A percentile compares a stretch with the other conserved stretches of the same genome.
phyloP scores from a whole-genome alignment of 2,113 vertebrate genomes.

The Tachuris rubrigastra region DNA sequence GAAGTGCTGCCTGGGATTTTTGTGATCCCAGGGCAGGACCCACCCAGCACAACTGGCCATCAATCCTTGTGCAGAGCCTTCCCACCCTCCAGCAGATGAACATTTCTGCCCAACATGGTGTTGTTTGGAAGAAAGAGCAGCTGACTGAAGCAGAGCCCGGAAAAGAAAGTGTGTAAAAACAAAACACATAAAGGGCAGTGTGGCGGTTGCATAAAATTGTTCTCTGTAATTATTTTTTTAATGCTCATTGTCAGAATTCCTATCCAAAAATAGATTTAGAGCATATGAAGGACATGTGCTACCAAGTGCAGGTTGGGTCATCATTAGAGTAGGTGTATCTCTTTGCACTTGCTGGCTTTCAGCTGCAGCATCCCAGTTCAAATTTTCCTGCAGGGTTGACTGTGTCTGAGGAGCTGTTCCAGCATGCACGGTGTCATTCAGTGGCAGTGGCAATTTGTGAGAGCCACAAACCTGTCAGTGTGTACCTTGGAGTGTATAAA shows the following conservation, averaged over 20 bases:
- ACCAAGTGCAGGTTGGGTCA: background rate
- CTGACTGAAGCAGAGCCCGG: background rate
- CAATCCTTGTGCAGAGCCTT: background rate
- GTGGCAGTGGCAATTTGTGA: background rate
- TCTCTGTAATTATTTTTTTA: accelerated
- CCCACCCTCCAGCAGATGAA: accelerated
- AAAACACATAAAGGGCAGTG: background rate
- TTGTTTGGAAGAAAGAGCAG: background rate
- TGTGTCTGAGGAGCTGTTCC: background rate
- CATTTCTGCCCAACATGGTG: background rate
- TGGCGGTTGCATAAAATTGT: background rate
- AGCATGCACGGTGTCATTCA: background rate
- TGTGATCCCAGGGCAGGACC: background rate
- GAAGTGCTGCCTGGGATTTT: background rate
- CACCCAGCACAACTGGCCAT: background rate
- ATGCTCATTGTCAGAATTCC: background rate
- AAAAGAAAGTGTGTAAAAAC: background rate
- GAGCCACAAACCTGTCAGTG: background rate
- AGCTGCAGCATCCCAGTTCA: background rate
- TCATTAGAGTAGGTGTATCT: background rate
- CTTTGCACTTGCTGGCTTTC: background rate
- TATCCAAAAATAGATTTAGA: background rate
- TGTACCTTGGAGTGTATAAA: background rate
- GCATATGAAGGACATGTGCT: background rate
- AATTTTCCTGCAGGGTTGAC: background rate